Conservation (phyloP, 1,140 invertebrate species). For the Liolophura sinensis region DNA sequence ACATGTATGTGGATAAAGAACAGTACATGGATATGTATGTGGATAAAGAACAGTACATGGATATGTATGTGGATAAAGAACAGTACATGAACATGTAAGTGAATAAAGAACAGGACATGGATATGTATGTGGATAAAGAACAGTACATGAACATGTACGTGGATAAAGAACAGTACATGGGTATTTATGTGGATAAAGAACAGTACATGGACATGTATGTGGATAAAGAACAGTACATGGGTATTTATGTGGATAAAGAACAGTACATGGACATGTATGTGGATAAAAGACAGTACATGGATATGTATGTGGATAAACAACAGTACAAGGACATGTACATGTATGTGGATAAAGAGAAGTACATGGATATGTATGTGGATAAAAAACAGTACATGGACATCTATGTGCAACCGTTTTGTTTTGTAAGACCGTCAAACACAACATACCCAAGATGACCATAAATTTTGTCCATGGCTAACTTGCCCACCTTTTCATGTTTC, state of each 20-base stretch:
- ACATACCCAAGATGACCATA: no score
- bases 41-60: background rate
- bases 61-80: slow-evolving; percentile 2
- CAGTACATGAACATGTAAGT: background rate
- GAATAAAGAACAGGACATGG: background rate
- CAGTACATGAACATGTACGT: background rate
- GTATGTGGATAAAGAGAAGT: slow-evolving; percentile 1
- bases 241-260: slow-evolving; percentile 1
- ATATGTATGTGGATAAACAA: slow-evolving; percentile 1
- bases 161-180: background rate
- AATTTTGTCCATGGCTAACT: no score
- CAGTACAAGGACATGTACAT: background rate
- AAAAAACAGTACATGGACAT: background rate
- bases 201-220: slow-evolving; percentile 2
- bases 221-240: background rate
- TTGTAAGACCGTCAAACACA: no score
- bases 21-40: background rate
- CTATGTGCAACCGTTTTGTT: background rate
- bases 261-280: slow-evolving; percentile 2
- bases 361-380: background rate
- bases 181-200: slow-evolving; percentile 1
- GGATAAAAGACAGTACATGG: background rate
- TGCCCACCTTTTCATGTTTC: no score
- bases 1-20: slow-evolving; percentile 1
- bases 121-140: slow-evolving; percentile 2